Conservation (phyloP, 2,888 invertebrate species). For the Caenorhabditis japonica region DNA sequence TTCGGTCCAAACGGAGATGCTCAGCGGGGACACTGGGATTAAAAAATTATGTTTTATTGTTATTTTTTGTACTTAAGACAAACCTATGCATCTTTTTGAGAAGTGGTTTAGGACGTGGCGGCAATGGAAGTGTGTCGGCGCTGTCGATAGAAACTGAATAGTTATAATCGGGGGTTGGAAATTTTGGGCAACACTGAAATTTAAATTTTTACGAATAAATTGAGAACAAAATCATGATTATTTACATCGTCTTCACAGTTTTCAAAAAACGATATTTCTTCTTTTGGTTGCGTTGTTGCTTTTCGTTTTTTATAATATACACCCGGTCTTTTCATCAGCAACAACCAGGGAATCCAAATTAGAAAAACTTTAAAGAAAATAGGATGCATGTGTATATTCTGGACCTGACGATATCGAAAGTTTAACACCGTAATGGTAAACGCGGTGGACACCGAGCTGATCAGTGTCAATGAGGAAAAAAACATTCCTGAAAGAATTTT, state of each 20-base stretch:
- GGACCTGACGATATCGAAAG: slow-evolving; percentile 68
- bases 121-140: slow-evolving; percentile 51
- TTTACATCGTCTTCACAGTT: slow-evolving; percentile 55
- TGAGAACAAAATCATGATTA: not conserved
- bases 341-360: slow-evolving; percentile 71
- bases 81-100: slow-evolving; percentile 64
- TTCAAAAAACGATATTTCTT: slow-evolving; percentile 55
- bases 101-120: slow-evolving; percentile 54
- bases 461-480: slow-evolving; percentile 69
- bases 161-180: slow-evolving; percentile 28
- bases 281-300: slow-evolving; percentile 44
- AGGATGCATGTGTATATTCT: slow-evolving; percentile 66
- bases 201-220: not conserved
- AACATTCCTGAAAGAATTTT: slow-evolving; percentile 63
- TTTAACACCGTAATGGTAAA: slow-evolving; percentile 71
- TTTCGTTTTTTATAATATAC: slow-evolving; percentile 52
- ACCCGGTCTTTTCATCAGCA: slow-evolving; percentile 69
- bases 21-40: slow-evolving; percentile 62
- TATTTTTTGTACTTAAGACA: slow-evolving; percentile 3
- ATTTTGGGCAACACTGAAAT: slow-evolving; percentile 51
- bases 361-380: slow-evolving; percentile 67
- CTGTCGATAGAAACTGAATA: slow-evolving; percentile 55
- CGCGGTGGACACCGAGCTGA: slow-evolving; percentile 68
- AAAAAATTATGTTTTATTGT: slow-evolving; percentile 21
- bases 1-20: slow-evolving; percentile 61